Percentiles rank a stretch among this genome's conserved stretches.
phyloP scores from a whole-genome alignment of 2,797 vertebrate species.

The Chrysocyon brachyurus region DNA sequence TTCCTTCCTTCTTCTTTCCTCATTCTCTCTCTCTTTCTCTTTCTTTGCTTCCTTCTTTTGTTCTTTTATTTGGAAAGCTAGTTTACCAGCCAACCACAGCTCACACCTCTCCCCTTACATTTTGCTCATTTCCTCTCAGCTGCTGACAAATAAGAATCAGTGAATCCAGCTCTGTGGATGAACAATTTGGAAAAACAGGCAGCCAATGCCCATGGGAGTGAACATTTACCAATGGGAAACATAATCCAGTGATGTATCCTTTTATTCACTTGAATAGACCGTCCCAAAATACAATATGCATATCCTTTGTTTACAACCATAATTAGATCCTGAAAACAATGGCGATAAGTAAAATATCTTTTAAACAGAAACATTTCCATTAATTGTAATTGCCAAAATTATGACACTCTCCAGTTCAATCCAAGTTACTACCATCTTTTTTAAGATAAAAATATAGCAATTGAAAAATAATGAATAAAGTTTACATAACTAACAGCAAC shows the following conservation, averaged over 20 bases:
- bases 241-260: background rate
- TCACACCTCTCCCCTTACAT: background rate
- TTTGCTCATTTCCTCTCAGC: background rate
- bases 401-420: background rate
- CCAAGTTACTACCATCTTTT: background rate
- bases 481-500: background rate
- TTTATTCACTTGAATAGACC: background rate
- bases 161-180: background rate
- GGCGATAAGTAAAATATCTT: background rate
- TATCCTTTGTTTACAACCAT: background rate
- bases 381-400: background rate
- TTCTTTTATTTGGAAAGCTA: background rate
- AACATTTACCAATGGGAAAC: background rate
- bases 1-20: background rate
- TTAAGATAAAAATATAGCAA: background rate
- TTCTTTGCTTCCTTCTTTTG: too few species aligned
- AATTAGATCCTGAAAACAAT: background rate
- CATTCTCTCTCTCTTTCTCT: background rate
- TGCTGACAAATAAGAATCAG: background rate
- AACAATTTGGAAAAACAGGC: background rate
- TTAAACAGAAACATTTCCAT: background rate
- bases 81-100: background rate
- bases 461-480: background rate
- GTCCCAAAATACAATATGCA: background rate
- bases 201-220: fast-evolving